Evolutionary conservation across 2,113 vertebrate genomes (phyloP), one percentile per base, ranked within the genome.

Genomic region (Phocoena sinus): DNA sequence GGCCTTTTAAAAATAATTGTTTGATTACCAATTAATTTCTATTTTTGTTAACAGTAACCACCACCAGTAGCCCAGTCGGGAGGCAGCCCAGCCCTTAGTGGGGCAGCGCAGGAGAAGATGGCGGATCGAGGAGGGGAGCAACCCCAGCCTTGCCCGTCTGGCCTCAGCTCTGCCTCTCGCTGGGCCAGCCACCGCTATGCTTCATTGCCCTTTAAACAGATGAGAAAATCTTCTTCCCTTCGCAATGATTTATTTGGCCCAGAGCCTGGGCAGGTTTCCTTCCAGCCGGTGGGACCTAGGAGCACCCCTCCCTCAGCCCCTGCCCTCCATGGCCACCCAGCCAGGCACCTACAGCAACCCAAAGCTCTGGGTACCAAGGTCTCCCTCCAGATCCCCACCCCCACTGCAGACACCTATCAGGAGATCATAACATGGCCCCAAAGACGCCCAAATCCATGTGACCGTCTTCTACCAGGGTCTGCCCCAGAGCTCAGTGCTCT

Each of bases 121-220:
- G 81, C 63, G 82, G 91, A 68, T 86, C 2, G 26, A 14, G n/a
- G 47, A 74, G 87, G 47, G 74, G 20, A 94, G 79, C 85, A 73
- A 38, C 89, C 70, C 74, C 31, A 38, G 86, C 68, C 89, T 91
- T 25, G 28, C 58, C 53, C 0, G 1, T 87, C 38, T 47, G 95
- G 84, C 94, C 96, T 96, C 86, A 38, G 89, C 92, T 89, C 94
- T 82, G 89, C 95, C 91, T 93, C 95, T 93, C 12, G 0, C 68
- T 93, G 98, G 94, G 31, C 36, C 23, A 41, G 80, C 85, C 33
- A 0, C 71, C 5, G 79, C 97, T 93, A 86, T 2, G 98, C 98
- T 97, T 97, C 93, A 1, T 91, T 95, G 92, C 92, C 95, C 96
- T 93, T 85, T 71, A 97, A 98, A 92, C 94, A 41, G 97, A 97